Conservation (phyloP, 2,113 vertebrate species). For the Caranx melampygus region DNA sequence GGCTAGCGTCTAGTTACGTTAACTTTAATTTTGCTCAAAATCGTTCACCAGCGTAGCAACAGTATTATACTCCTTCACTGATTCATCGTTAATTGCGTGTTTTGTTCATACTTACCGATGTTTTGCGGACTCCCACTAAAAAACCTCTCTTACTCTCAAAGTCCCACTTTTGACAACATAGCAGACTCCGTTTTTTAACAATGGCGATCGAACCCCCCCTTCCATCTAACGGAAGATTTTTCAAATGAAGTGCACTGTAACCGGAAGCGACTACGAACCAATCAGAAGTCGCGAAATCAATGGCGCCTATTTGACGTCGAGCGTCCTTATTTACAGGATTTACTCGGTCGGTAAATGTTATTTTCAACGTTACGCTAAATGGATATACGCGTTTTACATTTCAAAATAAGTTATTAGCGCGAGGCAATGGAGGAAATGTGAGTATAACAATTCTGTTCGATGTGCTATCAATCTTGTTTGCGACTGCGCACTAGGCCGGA, state of each 20-base stretch:
- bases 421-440: neutral
- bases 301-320: constrained; percentile 40
- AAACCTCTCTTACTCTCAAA: neutral
- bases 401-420: neutral
- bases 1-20: neutral
- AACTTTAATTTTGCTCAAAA: neutral
- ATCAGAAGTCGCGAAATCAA: constrained; percentile 30
- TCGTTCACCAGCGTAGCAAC: neutral
- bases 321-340: neutral
- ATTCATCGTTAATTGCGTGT: neutral
- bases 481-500: constrained; percentile 29
- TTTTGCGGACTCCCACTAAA: fast-evolving
- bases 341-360: fast-evolving
- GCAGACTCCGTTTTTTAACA: constrained; percentile 35
- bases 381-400: fast-evolving
- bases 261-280: constrained; percentile 64
- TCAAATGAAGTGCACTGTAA: constrained; percentile 60
- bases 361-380: fast-evolving
- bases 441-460: neutral
- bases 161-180: constrained; percentile 22
- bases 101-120: constrained; percentile 38
- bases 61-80: neutral
- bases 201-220: constrained; percentile 5
- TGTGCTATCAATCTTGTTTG: fast-evolving
- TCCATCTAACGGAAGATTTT: constrained; percentile 56